A percentile compares a stretch with the other conserved stretches of the same genome.
Conservation (phyloP, 1,140 invertebrate species). For the Chrysoperla carnea region DNA sequence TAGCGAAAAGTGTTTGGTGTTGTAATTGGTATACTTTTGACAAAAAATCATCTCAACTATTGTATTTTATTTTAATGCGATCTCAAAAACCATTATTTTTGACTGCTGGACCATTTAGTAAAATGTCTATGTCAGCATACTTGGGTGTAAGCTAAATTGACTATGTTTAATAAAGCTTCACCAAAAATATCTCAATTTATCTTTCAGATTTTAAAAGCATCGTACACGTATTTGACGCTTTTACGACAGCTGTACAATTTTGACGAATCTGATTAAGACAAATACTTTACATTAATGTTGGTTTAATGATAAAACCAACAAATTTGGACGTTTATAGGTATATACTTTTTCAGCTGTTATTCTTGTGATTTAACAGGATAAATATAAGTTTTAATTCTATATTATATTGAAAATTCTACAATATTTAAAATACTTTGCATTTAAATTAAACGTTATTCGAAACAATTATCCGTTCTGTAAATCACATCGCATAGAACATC, state of each 20-base stretch:
- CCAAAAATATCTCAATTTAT: background rate
- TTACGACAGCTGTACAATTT: constrained; percentile 5
- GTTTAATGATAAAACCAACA: too few relatives aligned
- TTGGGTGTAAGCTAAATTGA: constrained; percentile 13
- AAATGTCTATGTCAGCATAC: constrained; percentile 20
- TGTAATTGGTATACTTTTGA: constrained; percentile 14
- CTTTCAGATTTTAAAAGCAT: constrained; percentile 10
- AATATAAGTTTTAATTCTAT: too few relatives aligned
- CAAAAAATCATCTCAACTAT: constrained; percentile 9
- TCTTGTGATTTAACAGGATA: too few relatives aligned
- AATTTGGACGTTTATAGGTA: too few relatives aligned
- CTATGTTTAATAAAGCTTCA: background rate
- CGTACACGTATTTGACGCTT: constrained; percentile 11
- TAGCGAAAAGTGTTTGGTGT: constrained; percentile 15
- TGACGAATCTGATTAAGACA: constrained; percentile 1
- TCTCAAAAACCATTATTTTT: constrained; percentile 18
- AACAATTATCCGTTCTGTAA: too few relatives aligned
- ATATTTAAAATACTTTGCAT: too few relatives aligned
- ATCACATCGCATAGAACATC: too few relatives aligned
- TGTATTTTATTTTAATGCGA: constrained; percentile 14
- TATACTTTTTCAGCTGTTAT: too few relatives aligned
- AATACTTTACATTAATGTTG: too few relatives aligned
- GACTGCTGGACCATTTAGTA: constrained; percentile 21
- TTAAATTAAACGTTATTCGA: too few relatives aligned
- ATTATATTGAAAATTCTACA: too few relatives aligned